Evolutionary conservation across 2,888 invertebrate genomes (phyloP), one percentile per base, ranked within the genome.

Genomic region (Oligia latruncula): DNA sequence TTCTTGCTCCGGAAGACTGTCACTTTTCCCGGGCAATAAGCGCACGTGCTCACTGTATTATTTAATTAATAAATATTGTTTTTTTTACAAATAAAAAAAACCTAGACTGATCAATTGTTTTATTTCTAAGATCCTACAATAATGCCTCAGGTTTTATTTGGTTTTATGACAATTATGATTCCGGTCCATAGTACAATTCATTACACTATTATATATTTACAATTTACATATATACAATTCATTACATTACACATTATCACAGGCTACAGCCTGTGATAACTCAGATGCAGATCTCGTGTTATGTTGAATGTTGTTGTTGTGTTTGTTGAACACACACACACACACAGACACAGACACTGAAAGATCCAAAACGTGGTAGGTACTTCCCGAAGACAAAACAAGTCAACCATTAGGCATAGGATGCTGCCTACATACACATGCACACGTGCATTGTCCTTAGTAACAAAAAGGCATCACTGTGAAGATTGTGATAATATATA

Each of bases 21-120:
- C 88, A 93, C 96, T 97, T 97, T 97, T 96, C 97, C 97, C 96
- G 96, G 92, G 96, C 96, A 97, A 96, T 94, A 95, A 96, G 96
- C 95, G 95, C 95, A 95, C 92, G 91, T 94, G 95, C 94, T 95
- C 94, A 95, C 91, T 95, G 93, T 95, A 95, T 95, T 94, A 95
- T 95, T 95, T 95, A 93, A 94, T 94, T 93, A 83, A 87, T 83
- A 74, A 92, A 92, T 95, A 93, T 95, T 95, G 93, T 89, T 94
- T 96, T 95, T 95, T 96, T 95, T 95, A 96, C 94, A 95, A 96
- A 96, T 96, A 96, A 96, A 96, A 94, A 91, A 95, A 95, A 94
- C 93, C 90, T 96, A 95, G 96, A 97, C 96, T 97, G 96, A 95
- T 90, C 67, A 43, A 84, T 87, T 78, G 92, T 93, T 94, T 93